Conservation (phyloP, 2,113 vertebrate species). For the Glaucomys volans region DNA sequence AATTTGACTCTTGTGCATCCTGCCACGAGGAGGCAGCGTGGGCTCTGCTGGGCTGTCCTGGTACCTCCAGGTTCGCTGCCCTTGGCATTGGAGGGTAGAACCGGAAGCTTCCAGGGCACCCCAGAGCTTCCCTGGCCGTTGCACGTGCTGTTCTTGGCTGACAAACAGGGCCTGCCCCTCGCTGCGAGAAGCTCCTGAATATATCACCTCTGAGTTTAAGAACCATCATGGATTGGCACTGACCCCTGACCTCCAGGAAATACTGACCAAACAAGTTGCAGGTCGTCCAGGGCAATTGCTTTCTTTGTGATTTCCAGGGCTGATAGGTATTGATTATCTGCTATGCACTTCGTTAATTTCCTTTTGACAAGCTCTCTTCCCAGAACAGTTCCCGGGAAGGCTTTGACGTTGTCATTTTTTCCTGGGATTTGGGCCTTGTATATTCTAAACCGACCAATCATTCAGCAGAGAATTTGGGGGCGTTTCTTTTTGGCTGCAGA, state of each 20-base stretch:
- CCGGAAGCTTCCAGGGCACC: background rate
- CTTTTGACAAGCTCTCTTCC: conserved; percentile 47
- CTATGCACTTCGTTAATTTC: conserved; percentile 66
- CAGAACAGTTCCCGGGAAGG: conserved; percentile 13
- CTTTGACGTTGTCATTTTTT: background rate
- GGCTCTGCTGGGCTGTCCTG: background rate
- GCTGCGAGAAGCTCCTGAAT: background rate
- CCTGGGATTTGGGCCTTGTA: background rate
- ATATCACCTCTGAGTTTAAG: conserved; percentile 44
- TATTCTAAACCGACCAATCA: background rate
- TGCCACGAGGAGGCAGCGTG: background rate
- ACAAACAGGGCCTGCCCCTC: background rate
- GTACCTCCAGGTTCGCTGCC: background rate
- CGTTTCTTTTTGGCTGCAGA: background rate
- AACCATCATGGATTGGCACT: background rate
- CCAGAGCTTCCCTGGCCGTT: background rate
- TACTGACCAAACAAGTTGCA: conserved; percentile 58
- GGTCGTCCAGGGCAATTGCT: conserved; percentile 54
- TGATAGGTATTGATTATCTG: conserved; percentile 78
- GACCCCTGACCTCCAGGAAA: conserved; percentile 48
- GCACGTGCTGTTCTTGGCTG: background rate
- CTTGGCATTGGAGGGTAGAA: background rate
- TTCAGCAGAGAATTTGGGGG: background rate
- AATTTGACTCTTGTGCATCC: background rate
- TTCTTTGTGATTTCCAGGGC: conserved; percentile 70